Percentiles rank a stretch among this genome's conserved stretches.
Conservation (phyloP, 2,113 vertebrate genomes). For the Hippocampus zosterae region DNA sequence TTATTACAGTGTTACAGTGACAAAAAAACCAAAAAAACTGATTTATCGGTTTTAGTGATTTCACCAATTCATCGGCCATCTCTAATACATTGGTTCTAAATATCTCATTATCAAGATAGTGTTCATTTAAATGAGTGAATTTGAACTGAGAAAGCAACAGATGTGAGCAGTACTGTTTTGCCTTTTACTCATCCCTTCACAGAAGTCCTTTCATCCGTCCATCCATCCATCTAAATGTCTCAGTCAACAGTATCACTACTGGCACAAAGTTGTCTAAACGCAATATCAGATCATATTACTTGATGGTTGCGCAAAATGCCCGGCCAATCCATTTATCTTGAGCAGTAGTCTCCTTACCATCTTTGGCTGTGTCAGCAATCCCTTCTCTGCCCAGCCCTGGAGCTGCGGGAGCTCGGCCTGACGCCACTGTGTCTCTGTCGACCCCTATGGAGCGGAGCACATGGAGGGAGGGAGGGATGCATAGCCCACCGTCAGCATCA, state of each 20-base stretch:
- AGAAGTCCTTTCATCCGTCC: background rate
- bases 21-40: no score
- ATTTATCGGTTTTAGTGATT: no score
- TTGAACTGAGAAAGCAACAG: no score
- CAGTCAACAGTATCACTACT: slow-evolving; percentile 59
- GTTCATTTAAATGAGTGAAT: no score
- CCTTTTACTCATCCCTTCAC: no score
- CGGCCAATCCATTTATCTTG: slow-evolving; percentile 63
- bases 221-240: slow-evolving; percentile 29
- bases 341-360: slow-evolving; percentile 77
- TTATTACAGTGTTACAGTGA: no score
- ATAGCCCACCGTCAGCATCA: slow-evolving; percentile 72
- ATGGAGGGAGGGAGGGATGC: slow-evolving; percentile 59
- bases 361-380: slow-evolving; percentile 83
- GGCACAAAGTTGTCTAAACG: slow-evolving; percentile 42
- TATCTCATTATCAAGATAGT: no score
- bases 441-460: slow-evolving; percentile 75
- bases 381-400: slow-evolving; percentile 83
- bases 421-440: slow-evolving; percentile 83
- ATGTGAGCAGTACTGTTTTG: no score
- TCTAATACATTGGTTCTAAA: no score
- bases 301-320: slow-evolving; percentile 69
- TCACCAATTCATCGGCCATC: no score
- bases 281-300: slow-evolving; percentile 59
- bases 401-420: slow-evolving; percentile 82